Conservation (phyloP, 2,888 invertebrate species). For the Augochlorella aurata region DNA sequence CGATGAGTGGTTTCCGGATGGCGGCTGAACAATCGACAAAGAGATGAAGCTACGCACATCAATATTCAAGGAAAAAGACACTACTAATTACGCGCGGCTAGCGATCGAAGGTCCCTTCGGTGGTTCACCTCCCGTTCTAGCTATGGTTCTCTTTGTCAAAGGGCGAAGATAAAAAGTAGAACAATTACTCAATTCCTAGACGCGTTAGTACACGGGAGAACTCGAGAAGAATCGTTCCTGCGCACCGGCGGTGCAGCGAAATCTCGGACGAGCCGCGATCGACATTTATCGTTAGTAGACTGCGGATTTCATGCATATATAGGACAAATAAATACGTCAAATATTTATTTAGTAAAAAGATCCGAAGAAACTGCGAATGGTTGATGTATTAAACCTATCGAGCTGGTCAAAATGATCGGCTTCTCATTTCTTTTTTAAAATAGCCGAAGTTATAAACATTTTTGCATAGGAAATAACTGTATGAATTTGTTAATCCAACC, state of each 20-base stretch:
- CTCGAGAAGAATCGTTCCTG: conserved; percentile 31
- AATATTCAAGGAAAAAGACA: conserved; percentile 27
- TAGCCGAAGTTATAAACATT: too few relatives aligned
- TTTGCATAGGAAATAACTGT: too few relatives aligned
- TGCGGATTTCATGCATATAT: too few relatives aligned
- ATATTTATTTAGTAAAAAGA: too few relatives aligned
- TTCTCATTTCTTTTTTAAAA: too few relatives aligned
- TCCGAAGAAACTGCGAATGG: too few relatives aligned
- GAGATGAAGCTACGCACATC: conserved; percentile 15
- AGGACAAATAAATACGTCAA: too few relatives aligned
- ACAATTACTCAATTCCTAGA: conserved; percentile 67
- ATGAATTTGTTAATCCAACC: too few relatives aligned
- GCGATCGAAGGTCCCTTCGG: background rate
- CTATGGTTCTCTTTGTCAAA: background rate
- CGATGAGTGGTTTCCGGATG: background rate
- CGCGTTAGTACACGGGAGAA: conserved; percentile 42
- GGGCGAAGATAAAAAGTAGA: conserved; percentile 19
- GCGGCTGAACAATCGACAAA: background rate
- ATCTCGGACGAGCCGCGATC: too few relatives aligned
- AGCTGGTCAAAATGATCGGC: too few relatives aligned
- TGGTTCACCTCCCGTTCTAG: background rate
- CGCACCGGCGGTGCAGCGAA: background rate
- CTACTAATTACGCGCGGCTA: background rate
- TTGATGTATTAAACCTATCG: too few relatives aligned
- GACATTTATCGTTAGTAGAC: too few relatives aligned